Evolutionary conservation across 2,797 vertebrate genomes (phyloP).

Genomic region (Phalloptychus januarius): DNA sequence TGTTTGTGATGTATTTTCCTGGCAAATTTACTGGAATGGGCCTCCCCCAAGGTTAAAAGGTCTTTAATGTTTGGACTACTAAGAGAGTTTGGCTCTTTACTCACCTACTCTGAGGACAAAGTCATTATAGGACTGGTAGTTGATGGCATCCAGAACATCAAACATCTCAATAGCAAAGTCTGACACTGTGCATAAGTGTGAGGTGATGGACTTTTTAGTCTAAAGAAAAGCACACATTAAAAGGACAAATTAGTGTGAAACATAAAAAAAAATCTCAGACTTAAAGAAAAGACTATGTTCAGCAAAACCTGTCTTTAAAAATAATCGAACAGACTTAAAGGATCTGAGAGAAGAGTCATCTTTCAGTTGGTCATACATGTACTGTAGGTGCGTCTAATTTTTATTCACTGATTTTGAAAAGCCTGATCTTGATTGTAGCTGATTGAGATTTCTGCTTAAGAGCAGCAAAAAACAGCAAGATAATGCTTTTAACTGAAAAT

Average conservation of each 20-base stretch:
- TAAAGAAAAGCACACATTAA: conserved; percentile 50
- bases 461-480: not conserved
- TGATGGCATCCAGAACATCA: conserved; percentile 97
- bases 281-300: not conserved
- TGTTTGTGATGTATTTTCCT: conserved; percentile 75
- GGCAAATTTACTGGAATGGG: conserved; percentile 48
- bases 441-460: not conserved
- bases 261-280: not conserved
- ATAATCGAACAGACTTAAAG: not conserved
- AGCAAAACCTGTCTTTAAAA: not conserved
- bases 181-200: conserved; percentile 92
- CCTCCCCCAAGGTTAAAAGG: conserved; percentile 44
- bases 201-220: conserved; percentile 92
- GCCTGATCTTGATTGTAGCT: not conserved
- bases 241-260: conserved; percentile 7
- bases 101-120: conserved; percentile 97
- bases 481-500: too few species aligned
- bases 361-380: not conserved
- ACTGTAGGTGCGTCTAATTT: not conserved
- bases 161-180: conserved; percentile 99
- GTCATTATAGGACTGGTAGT: conserved; percentile 99
- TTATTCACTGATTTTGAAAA: not conserved
- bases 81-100: conserved; percentile 51
- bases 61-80: conserved; percentile 27
- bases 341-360: not conserved